Base-by-base conservation (phyloP, 2,113 vertebrate genomes). In the Oncorhynchus mykiss region DNA sequence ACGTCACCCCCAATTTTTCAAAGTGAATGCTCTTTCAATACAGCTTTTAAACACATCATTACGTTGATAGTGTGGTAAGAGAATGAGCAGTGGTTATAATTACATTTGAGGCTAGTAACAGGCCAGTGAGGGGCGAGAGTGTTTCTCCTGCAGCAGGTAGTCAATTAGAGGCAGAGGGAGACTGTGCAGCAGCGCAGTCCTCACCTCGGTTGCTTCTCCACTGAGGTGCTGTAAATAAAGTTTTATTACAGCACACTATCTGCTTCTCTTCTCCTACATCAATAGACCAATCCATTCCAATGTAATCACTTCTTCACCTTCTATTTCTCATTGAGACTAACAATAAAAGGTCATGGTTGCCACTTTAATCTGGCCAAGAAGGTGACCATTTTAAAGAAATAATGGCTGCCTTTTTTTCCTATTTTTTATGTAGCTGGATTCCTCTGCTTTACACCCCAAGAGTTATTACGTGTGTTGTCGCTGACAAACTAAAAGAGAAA, bases 151-250 rank as follows among this genome's bases (percentile, higher is more conserved):
- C 89, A 88, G 88, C 87, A 91, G 87, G 86, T 88, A 90, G 91
- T 92, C 90, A 89, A 92, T 91, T 92, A 91, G 88, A 83, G 89
- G 86, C 86, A 89, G 87, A 89, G 86, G 87, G 88, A 89, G 88
- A 90, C 82, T 18, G 51, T 16, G 79, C 88, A 85, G 90, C 82
- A 76, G 86, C 87, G 90, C 84, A 77, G 86, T 88, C 80, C 83
- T 89, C 84, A 87, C 78, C 83, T 89, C 84, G 88, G 91, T 88
- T 87, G 82, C 87, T 89, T 0, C 83, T 91, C 83, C 82, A 82
- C 86, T 74, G 83, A 92, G 86, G 86, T 91, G 91, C 89, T 90
- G 90, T 94, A 93, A 92, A 92, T 93, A 93, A 91, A 89, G 90
- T 93, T 94, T 92, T 93, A 93, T 91, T 91, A 89, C 89, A 86